Base-by-base conservation (phyloP, 2,888 invertebrate genomes). In the Gortyna flavago region DNA sequence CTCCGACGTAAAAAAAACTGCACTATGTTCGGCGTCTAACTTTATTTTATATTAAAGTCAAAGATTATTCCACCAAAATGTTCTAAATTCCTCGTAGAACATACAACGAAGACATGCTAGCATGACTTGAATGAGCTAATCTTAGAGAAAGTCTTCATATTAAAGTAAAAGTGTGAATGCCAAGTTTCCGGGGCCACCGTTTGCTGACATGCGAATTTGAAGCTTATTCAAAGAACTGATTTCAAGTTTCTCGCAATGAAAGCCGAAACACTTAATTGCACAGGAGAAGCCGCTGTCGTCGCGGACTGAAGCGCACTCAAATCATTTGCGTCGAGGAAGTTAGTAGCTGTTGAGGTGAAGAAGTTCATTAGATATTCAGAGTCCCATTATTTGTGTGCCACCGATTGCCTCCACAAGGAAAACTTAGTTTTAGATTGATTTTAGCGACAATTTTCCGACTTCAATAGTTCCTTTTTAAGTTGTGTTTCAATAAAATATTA, bases 241-340 rank as follows among this genome's bases (percentile, higher is more conserved):
- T 92, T 92, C 89, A 92, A 93, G 92, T 93, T 93, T 91, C 91
- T 90, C 89, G 88, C 89, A 92, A 92, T 94, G 92, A 93, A 93
- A 94, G 90, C 90, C 90, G 91, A 94, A 94, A 93, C 92, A 93
- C 91, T 92, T 93, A 94, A 94, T 94, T 94, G 92, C 93, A 93
- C 90, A 88, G 89, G 86, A 91, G 89, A 89, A 88, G 85, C 89
- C 87, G 76, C 79, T 88, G 82, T 84, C 85, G 86, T 84, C 85
- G 85, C 87, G 88, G 90, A 88, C 90, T 87, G 86, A 90, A 88
- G 89, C 88, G 85, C 90, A 89, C 90, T 92, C 90, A 87, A 91
- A 93, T 93, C 90, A 93, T 93, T 93, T 90, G 90, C 92, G 87
- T 89, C 86, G 90, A 84, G 80, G 84, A 90, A 91, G 87, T 91